Percentiles rank a stretch among this genome's conserved stretches.
These are phyloP conservation scores for Terebella lapidaria DNA, from an alignment of 2,888 invertebrate genomes.

Conservation along the genomic window DNA sequence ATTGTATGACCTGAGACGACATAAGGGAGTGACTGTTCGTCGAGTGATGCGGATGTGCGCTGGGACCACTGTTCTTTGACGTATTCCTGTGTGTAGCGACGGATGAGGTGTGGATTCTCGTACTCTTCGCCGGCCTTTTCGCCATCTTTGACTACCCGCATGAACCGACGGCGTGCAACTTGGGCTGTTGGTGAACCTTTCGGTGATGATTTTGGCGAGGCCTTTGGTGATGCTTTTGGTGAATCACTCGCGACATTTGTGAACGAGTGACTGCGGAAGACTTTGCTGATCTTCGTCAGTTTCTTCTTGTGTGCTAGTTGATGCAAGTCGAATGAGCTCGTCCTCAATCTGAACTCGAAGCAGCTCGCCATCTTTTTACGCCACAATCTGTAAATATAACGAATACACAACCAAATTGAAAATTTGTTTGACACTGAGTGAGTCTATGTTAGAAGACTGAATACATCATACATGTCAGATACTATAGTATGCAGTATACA, in stretches of 20 bases:
- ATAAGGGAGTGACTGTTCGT: slow-evolving; percentile 17
- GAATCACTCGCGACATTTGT: slow-evolving; percentile 11
- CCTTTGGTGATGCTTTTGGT: slow-evolving; percentile 4
- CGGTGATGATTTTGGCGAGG: slow-evolving; percentile 10
- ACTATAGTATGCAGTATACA: too few relatives aligned
- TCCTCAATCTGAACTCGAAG: slow-evolving; percentile 20
- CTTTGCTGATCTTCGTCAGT: slow-evolving; percentile 11
- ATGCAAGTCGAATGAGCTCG: slow-evolving; percentile 19
- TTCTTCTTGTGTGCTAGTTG: slow-evolving; percentile 13
- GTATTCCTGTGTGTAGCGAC: slow-evolving; percentile 15
- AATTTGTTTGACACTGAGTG: too few relatives aligned
- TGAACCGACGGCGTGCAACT: slow-evolving; percentile 13
- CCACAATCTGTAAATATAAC: slow-evolving; percentile 3
- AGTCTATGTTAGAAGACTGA: too few relatives aligned
- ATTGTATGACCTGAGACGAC: slow-evolving; percentile 22
- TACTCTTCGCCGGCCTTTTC: slow-evolving; percentile 18
- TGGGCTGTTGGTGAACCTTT: slow-evolving; percentile 1
- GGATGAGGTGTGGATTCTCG: slow-evolving; percentile 22
- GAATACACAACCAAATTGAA: too few relatives aligned
- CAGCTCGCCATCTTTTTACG: slow-evolving; percentile 14
- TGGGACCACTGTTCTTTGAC: slow-evolving; percentile 8
- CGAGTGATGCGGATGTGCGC: slow-evolving; percentile 6
- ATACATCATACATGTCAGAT: too few relatives aligned
- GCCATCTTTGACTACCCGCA: slow-evolving; percentile 20
- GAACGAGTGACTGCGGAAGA: slow-evolving; percentile 22